Percentiles rank a stretch among this genome's conserved stretches.
Evolutionary conservation across 2,797 vertebrate genomes (phyloP).

Genomic region (Pipistrellus pipistrellus): DNA sequence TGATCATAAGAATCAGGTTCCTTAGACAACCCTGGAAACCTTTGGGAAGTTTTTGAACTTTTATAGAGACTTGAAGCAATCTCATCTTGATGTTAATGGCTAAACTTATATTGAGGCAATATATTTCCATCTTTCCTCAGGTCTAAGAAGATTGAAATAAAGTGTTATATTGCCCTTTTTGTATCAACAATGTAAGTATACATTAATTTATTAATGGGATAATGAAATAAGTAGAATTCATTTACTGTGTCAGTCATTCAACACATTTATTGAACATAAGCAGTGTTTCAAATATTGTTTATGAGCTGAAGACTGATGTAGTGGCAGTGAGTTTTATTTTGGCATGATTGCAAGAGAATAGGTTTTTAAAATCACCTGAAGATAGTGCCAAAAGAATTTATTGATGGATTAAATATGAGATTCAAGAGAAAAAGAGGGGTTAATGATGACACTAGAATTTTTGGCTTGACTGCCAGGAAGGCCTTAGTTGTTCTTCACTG

Average conservation of each 20-base stretch:
- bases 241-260: not conserved
- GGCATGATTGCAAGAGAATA: not conserved
- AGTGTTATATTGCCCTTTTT: not conserved
- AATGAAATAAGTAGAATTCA: conserved; percentile 15
- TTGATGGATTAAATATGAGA: not conserved
- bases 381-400: not conserved
- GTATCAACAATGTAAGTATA: not conserved
- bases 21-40: not conserved
- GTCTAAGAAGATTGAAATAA: conserved; percentile 38
- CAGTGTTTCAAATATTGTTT: not conserved
- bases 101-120: not conserved
- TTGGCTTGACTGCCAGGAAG: not conserved
- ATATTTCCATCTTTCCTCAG: conserved; percentile 2
- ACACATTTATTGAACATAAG: not conserved
- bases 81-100: not conserved
- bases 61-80: not conserved
- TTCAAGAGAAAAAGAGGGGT: not conserved
- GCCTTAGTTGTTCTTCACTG: not conserved
- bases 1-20: not conserved
- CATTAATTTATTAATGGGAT: not conserved
- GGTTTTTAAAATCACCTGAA: not conserved
- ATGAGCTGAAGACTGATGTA: not conserved
- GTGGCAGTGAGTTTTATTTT: conserved; percentile 59
- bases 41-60: not conserved
- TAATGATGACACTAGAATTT: not conserved